Evolutionary conservation across 2,113 vertebrate genomes (phyloP), one percentile per base, ranked within the genome.

Genomic region (Dasyornis broadbenti): DNA sequence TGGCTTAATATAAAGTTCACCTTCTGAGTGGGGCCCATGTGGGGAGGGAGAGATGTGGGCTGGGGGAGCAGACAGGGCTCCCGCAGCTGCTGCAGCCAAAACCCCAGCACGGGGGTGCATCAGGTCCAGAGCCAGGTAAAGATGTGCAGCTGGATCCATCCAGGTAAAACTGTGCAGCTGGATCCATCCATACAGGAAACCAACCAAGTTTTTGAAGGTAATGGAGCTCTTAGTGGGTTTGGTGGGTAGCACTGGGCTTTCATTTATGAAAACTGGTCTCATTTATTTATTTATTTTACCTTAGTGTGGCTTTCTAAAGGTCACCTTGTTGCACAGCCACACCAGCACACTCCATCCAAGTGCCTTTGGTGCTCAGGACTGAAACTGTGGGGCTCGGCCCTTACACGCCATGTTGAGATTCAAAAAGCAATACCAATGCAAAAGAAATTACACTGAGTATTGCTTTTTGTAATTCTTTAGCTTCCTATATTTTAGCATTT

Each of bases 261-360:
- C 23, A 13, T 22, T n/a, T 22, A 0, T 10, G 21, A 39, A 45
- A 79, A 33, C 7, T 2, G 16, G 1, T 39, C 7, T 10, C 4
- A 56, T 82, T 65, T 35, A 12, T 59, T 63, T 39, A 4, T 63
- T 15, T 49, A 12, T 21, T 60, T 27, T 26, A 10, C 6, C 6
- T 40, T 7, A 7, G 1, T 8, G 6, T 14, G n/a, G 26, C 42
- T 91, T 37, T 47, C 3, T 31, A 56, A 69, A 91, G n/a, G 61
- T 76, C 40, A 13, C 37, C 14, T 60, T 0, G 0, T 33, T 7
- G 5, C 28, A 35, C 56, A 28, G 73, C 70, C 22, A 57, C 50
- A 13, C 50, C 81, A 60, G 68, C 56, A 31, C 18, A 0, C 35
- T 50, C 73, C 56, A 7, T 8, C 23, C 3, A n/a, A 28, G 64